These are phyloP conservation scores for Chelonus insularis DNA, from an alignment of 1,140 invertebrate genomes.

Conservation along the genomic window DNA sequence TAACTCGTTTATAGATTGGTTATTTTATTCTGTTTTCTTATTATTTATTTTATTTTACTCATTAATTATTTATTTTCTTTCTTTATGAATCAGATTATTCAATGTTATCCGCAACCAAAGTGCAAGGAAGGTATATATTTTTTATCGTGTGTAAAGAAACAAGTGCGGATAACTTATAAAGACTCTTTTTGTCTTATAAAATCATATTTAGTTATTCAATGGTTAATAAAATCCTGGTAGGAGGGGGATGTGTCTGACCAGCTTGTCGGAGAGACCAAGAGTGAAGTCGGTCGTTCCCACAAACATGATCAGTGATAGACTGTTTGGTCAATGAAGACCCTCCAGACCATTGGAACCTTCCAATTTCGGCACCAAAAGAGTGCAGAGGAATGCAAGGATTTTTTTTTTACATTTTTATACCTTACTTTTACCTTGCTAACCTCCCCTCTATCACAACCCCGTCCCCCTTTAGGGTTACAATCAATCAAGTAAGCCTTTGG, in stretches of 20 bases:
- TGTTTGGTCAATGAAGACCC: conserved; percentile 8
- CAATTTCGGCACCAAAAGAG: conserved; percentile 15
- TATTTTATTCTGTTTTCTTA: conserved; percentile 26
- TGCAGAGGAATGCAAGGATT: conserved; percentile 40
- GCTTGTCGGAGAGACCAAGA: conserved; percentile 60
- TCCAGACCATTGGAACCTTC: background rate
- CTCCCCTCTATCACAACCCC: conserved; percentile 42
- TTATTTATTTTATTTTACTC: conserved; percentile 29
- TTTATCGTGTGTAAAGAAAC: background rate
- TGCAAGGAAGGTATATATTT: conserved; percentile 22
- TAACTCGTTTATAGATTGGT: conserved; percentile 45
- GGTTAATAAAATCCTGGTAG: too few species aligned
- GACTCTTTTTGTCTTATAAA: conserved; percentile 4
- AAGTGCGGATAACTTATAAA: conserved; percentile 15
- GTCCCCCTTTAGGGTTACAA: conserved; percentile 37
- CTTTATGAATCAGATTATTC: background rate
- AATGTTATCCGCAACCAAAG: too few species aligned
- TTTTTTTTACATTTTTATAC: conserved; percentile 25
- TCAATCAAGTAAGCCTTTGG: conserved; percentile 10
- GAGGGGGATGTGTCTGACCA: conserved; percentile 44
- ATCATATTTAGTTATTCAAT: too few species aligned
- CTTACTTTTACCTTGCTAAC: conserved; percentile 39
- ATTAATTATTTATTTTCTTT: conserved; percentile 11
- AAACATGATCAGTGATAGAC: conserved; percentile 48
- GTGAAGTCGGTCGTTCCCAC: conserved; percentile 57